Base-by-base conservation (phyloP, 2,888 invertebrate genomes). In the Eretmocerus hayati region DNA sequence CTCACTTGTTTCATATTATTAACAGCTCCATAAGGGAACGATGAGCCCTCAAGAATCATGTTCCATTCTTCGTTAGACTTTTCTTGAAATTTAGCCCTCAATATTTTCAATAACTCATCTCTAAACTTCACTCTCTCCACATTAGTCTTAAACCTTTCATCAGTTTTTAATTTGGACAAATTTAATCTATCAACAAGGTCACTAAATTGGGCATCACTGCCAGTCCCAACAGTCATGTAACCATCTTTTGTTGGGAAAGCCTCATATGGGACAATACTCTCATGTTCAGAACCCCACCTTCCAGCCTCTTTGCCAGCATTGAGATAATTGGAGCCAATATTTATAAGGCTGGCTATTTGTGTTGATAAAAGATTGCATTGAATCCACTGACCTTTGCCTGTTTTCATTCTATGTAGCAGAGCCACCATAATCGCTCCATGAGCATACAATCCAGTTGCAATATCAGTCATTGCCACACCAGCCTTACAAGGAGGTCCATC, bases 361-460 rank as follows among this genome's bases (percentile, higher is more conserved):
- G 95, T 93, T 2, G 93, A 90, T 0, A 97, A 73, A n/a, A 97
- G 77, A 72, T 95, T 84, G 62, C 92, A 93, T 63, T 95, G 92
- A 45, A 97, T 89, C 75, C 88, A 90, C 65, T 95, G 94, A 0
- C 97, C 97, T 54, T 71, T 71, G 0, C 89, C 87, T 0, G 90
- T 91, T 59, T 79, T 81, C 8, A 78, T 71, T 43, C 91, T 76
- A 62, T 91, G 82, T 52, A 90, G 72, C 5, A 97, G 72, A 0
- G 95, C 95, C 0, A 95, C 90, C 76, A 95, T 77, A 53, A 96
- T 93, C 1, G 96, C 92, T 15, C 94, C 93, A 67, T 93, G 91
- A 1, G 94, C 92, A 68, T 91, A 95, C 3, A 97, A 75, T 1
- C 96, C 96, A 0, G 96, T 95, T 0, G 92, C 84, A 43, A 96